Base-by-base conservation (phyloP, 2,888 invertebrate species). In the Phortica okadai region DNA sequence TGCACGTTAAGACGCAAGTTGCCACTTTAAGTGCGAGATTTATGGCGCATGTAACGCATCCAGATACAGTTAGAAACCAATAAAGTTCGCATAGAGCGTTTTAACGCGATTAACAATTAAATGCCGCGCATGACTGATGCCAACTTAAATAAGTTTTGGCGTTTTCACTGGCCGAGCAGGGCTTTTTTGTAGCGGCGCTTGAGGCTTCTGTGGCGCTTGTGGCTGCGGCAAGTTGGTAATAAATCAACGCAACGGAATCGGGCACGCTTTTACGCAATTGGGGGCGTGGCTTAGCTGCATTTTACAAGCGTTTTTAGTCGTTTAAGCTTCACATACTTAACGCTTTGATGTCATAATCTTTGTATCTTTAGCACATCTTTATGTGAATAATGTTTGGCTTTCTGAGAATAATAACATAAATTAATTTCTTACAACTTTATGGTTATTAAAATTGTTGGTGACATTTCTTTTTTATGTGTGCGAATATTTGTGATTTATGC, bases 121-220 rank as follows among this genome's bases (percentile, higher is more conserved):
- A 75, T 73, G 70, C 42, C 75, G 76, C 76, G 77, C 77, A 80
- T 81, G 77, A 80, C 79, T 77, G 74, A 75, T 77, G 81, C 78
- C 76, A 78, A 83, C 70, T 84, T 82, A 78, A 82, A 78, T 59
- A 84, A 79, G 77, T 81, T 81, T 7, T 25, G 25, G 14, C 41
- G n/a, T 42, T 67, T n/a, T n/a, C 21, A 62, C 33, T 33, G 33
- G 33, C 33, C 33, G 33, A 33, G 4, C 33, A 21, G 11, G 45
- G 6, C 41, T 21, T 21, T 21, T 45, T 45, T 44, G 42, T 14
- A 6, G 66, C 41, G 33, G 8, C 4, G 41, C 14, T 3, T 66
- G 11, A 14, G 42, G 66, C 41, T 66, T 0, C 21, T 21, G 21
- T 21, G 21, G 21, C 11, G 41, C 14, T 42, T 66, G 11, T 41